Percentiles rank a stretch among this genome's conserved stretches.
phyloP scores from a whole-genome alignment of 2,113 vertebrate genomes.

The Prietella phreatophila region DNA sequence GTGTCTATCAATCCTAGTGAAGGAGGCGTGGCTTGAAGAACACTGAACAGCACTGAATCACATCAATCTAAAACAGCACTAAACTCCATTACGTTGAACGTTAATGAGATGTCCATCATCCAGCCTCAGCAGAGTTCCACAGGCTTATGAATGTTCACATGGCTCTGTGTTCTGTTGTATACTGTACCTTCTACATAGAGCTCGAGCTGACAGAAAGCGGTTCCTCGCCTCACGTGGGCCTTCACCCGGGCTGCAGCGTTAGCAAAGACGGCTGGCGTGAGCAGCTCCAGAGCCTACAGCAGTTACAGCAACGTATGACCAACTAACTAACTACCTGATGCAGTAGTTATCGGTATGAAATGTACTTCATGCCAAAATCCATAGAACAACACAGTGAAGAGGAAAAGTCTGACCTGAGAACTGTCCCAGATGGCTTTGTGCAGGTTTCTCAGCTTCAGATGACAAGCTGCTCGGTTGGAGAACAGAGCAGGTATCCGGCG shows the following conservation, averaged over 20 bases:
- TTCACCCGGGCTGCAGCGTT: constrained; percentile 83
- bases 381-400: background rate
- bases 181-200: constrained; percentile 85
- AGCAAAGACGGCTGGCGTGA: constrained; percentile 82
- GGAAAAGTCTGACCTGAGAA: constrained; percentile 76
- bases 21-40: background rate
- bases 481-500: constrained; percentile 77
- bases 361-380: background rate
- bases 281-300: constrained; percentile 83
- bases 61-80: background rate
- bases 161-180: background rate
- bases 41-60: background rate
- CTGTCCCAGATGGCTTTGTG: constrained; percentile 91
- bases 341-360: background rate
- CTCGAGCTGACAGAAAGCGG: constrained; percentile 89
- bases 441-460: constrained; percentile 87
- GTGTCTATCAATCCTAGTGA: background rate
- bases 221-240: constrained; percentile 83
- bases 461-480: constrained; percentile 91
- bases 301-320: too few species aligned
- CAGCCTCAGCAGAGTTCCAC: background rate
- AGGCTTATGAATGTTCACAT: background rate
- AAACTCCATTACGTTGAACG: background rate
- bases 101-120: background rate
- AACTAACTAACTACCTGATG: background rate